Percentiles rank a stretch among this genome's conserved stretches.
Evolutionary conservation across 2,888 invertebrate genomes (phyloP).

Genomic region (Lasioglossum villosulum): DNA sequence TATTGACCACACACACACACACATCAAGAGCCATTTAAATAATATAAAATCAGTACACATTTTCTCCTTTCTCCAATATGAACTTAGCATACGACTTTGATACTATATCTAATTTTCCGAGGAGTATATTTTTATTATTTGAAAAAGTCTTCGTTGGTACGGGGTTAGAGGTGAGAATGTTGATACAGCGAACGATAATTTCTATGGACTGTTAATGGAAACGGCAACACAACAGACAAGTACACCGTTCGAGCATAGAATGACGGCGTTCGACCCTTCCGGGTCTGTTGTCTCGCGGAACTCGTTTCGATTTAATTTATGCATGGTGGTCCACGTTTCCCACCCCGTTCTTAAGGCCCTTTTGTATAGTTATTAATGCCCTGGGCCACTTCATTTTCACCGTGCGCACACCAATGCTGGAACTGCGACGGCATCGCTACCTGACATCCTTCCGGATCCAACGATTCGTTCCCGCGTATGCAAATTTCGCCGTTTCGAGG

Average conservation of each 20-base stretch:
- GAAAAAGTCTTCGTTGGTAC: neutral
- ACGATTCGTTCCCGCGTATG: constrained; percentile 81
- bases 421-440: constrained; percentile 73
- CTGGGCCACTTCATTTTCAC: constrained; percentile 82
- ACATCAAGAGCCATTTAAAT: neutral
- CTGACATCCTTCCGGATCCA: constrained; percentile 76
- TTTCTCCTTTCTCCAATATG: neutral
- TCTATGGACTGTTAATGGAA: constrained; percentile 35
- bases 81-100: neutral
- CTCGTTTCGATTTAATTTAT: constrained; percentile 80
- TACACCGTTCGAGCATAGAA: constrained; percentile 45
- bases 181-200: constrained; percentile 1
- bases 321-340: constrained; percentile 72
- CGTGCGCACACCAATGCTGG: constrained; percentile 62
- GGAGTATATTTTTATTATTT: neutral
- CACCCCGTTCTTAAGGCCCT: constrained; percentile 73
- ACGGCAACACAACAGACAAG: constrained; percentile 44
- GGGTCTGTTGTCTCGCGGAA: constrained; percentile 74
- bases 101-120: neutral
- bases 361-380: constrained; percentile 82
- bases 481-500: constrained; percentile 74
- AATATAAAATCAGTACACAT: neutral
- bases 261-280: constrained; percentile 61
- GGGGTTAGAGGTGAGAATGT: neutral
- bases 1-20: no score